A percentile compares a stretch with the other conserved stretches of the same genome.
These are phyloP conservation scores for Hypothenemus hampei DNA, from an alignment of 1,140 invertebrate genomes.

Conservation along the genomic window DNA sequence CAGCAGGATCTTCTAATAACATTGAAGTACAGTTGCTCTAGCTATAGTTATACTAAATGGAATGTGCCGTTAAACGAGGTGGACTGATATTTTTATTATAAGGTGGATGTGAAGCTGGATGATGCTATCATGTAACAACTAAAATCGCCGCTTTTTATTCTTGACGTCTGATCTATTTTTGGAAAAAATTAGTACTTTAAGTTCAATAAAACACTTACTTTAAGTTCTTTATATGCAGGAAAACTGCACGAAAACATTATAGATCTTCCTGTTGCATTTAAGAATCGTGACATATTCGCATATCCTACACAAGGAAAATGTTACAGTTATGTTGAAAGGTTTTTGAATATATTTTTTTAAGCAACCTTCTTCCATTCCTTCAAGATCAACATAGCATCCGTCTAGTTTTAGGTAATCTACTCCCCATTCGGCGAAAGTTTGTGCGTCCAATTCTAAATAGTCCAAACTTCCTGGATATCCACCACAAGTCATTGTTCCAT, in stretches of 20 bases:
- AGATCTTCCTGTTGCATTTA: slow-evolving; percentile 72
- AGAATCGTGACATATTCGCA: slow-evolving; percentile 59
- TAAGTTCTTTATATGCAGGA: slow-evolving; percentile 66
- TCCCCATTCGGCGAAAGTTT: slow-evolving; percentile 81
- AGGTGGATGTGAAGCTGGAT: too few species aligned
- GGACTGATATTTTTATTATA: too few species aligned
- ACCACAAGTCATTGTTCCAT: slow-evolving; percentile 73
- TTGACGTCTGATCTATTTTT: too few species aligned
- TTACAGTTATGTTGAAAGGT: neutral
- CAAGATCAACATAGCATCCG: slow-evolving; percentile 69
- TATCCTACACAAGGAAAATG: slow-evolving; percentile 15
- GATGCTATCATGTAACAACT: too few species aligned
- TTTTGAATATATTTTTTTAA: slow-evolving; percentile 2
- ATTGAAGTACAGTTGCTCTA: too few species aligned
- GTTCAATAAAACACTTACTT: slow-evolving; percentile 15
- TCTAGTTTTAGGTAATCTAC: slow-evolving; percentile 87
- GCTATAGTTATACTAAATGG: too few species aligned
- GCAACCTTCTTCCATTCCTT: slow-evolving; percentile 54
- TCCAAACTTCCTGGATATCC: slow-evolving; percentile 79
- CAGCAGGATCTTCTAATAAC: too few species aligned
- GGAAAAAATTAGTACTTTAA: too few species aligned
- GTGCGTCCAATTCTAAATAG: slow-evolving; percentile 67
- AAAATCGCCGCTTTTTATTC: too few species aligned
- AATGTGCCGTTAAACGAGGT: too few species aligned
- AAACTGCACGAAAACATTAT: slow-evolving; percentile 86